These are phyloP conservation scores for Brachypteracias leptosomus DNA, from an alignment of 2,113 vertebrate genomes.

Conservation along the genomic window DNA sequence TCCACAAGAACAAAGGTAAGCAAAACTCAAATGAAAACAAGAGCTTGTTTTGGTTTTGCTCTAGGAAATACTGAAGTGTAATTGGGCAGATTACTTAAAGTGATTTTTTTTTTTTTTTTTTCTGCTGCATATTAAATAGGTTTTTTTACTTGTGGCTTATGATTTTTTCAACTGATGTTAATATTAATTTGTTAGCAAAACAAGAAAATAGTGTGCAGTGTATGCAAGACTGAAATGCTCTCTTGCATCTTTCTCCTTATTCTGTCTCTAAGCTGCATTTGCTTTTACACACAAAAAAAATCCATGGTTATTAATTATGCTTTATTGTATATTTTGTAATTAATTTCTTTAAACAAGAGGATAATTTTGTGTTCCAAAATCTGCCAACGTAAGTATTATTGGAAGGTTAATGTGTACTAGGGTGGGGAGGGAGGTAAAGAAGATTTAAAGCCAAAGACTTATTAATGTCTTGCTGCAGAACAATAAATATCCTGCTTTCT, in stretches of 20 bases:
- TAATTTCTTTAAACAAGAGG: background rate
- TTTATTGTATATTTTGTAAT: background rate
- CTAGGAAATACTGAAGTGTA: background rate
- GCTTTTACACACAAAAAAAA: background rate
- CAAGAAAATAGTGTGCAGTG: rapidly evolving
- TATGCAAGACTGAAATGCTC: background rate
- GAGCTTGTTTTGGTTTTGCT: background rate
- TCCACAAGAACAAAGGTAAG: slow-evolving; percentile 88
- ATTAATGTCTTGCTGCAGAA: background rate
- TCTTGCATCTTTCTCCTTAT: background rate
- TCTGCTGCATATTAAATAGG: background rate
- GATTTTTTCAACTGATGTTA: background rate
- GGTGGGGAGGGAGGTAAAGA: background rate
- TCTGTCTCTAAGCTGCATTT: background rate
- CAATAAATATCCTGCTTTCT: background rate
- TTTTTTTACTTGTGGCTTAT: background rate
- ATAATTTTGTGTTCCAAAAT: background rate
- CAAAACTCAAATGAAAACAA: background rate
- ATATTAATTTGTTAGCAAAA: background rate
- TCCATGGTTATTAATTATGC: background rate
- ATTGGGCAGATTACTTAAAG: background rate
- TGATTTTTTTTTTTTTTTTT: background rate
- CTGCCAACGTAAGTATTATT: background rate
- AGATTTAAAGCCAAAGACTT: background rate
- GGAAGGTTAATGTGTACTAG: background rate